Percentiles rank a stretch among this genome's conserved stretches.
These are phyloP conservation scores for Eulemur rubriventer DNA, from an alignment of 2,797 vertebrate species.

Conservation along the genomic window DNA sequence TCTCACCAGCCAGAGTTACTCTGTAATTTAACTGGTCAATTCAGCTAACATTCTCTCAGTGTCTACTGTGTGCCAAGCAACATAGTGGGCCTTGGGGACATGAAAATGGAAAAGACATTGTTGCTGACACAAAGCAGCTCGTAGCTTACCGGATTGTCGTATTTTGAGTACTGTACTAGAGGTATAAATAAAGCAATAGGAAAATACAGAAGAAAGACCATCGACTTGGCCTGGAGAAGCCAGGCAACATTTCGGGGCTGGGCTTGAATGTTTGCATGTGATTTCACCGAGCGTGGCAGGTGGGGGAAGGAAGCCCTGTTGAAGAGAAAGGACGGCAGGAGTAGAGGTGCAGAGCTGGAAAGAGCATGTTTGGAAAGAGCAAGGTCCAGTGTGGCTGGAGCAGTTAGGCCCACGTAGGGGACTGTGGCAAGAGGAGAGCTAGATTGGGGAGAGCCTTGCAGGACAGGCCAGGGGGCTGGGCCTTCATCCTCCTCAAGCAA, in stretches of 20 bases:
- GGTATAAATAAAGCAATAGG: background rate
- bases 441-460: background rate
- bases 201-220: background rate
- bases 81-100: rapidly evolving
- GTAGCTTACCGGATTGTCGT: background rate
- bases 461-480: background rate
- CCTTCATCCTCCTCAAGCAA: background rate
- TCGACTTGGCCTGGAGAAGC: background rate
- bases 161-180: too few relatives aligned
- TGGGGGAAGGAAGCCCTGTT: background rate
- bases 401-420: background rate
- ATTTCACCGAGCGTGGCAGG: background rate
- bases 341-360: background rate
- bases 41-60: background rate
- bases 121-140: background rate
- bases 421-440: background rate
- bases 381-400: background rate
- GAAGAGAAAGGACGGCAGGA: background rate
- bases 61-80: background rate
- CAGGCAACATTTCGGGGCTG: background rate
- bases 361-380: background rate
- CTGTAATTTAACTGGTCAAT: background rate
- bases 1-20: background rate
- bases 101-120: background rate
- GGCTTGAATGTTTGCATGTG: background rate